Base-by-base conservation (phyloP, 2,888 invertebrate genomes). In the Holacanthella duospinosa region DNA sequence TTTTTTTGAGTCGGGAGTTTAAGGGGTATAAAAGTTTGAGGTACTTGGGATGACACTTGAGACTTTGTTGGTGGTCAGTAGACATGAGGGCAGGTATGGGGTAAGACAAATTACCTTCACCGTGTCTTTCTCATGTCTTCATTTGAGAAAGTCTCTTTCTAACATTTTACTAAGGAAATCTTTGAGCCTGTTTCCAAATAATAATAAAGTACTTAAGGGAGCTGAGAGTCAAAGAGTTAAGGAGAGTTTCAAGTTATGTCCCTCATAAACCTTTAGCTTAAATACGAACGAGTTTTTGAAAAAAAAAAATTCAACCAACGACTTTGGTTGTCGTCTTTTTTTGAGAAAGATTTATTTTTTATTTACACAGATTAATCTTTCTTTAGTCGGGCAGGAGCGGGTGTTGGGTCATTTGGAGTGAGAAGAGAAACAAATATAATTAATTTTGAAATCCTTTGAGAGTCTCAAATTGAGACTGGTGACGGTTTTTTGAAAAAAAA, bases 161-260 rank as follows among this genome's bases (percentile, higher is more conserved):
- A 36, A 6, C 36, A 36, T 36, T 16, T 16, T 9, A 36, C 36
- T 36, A 6, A 36, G 16, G 36, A 9, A 48, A 12, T 16, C 16
- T 16, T 36, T 16, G 16, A 36, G 36, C 16, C 9, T 36, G 36
- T 36, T 36, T 48, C 48, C 12, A 48, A 48, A 48, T 21, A 48
- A 48, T 21, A 48, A 48, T 48, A 48, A 48, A 48, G 48, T 48
- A 48, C 48, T 48, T 48, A 48, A 48, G 48, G 48, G 36, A 36
- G 36, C 36, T 36, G n/a, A 36, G 36, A 16, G 16, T 36, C 48
- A 48, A 48, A 21, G 48, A 21, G 48, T 48, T 48, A 48, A 48
- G 48, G 48, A 21, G 48, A 48, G 19, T 36, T 36, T 6, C n/a
- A n/a, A n/a, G n/a, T n/a, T n/a, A n/a, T n/a, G n/a, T n/a, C n/a